Percentiles rank a stretch among this genome's conserved stretches.
phyloP scores from a whole-genome alignment of 2,888 invertebrate species.

The Heteropelma amictum region DNA sequence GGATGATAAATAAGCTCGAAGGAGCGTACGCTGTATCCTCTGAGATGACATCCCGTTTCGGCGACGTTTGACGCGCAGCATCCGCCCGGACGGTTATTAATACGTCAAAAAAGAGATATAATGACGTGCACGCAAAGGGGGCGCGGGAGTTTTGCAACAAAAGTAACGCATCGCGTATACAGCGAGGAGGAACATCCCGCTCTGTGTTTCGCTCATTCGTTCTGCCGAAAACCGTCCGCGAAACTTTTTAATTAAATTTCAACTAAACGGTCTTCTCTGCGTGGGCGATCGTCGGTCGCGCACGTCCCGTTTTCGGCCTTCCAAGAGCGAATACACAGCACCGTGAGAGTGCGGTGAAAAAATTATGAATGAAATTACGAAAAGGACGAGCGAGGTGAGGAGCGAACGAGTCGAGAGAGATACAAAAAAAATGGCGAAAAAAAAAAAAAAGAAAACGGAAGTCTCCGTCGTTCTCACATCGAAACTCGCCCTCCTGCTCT shows the following conservation, averaged over 20 bases:
- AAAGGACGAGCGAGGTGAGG: slow-evolving; percentile 10
- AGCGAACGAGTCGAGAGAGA: not conserved
- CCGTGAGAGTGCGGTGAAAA: too few relatives aligned
- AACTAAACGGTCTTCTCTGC: slow-evolving; percentile 43
- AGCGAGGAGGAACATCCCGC: slow-evolving; percentile 19
- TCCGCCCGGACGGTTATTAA: too few relatives aligned
- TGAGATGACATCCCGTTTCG: too few relatives aligned
- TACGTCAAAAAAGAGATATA: too few relatives aligned
- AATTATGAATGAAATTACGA: slow-evolving; percentile 1
- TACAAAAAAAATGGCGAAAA: slow-evolving; percentile 34
- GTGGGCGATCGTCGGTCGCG: not conserved
- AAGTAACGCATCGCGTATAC: not conserved
- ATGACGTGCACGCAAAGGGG: too few relatives aligned
- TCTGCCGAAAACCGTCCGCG: slow-evolving; percentile 27
- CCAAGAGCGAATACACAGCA: not conserved
- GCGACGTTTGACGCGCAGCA: too few relatives aligned
- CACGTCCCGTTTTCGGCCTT: slow-evolving; percentile 18
- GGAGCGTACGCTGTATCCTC: too few relatives aligned
- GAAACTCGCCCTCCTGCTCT: too few relatives aligned
- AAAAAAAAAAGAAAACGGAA: slow-evolving; percentile 35
- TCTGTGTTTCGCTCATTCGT: slow-evolving; percentile 52
- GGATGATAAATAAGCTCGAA: too few relatives aligned
- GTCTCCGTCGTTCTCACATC: slow-evolving; percentile 17
- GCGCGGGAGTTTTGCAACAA: not conserved
- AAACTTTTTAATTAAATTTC: slow-evolving; percentile 64